Evolutionary conservation across 2,888 invertebrate species (phyloP), one percentile per base, ranked within the genome.

Genomic region (Chrysodeixis includens): DNA sequence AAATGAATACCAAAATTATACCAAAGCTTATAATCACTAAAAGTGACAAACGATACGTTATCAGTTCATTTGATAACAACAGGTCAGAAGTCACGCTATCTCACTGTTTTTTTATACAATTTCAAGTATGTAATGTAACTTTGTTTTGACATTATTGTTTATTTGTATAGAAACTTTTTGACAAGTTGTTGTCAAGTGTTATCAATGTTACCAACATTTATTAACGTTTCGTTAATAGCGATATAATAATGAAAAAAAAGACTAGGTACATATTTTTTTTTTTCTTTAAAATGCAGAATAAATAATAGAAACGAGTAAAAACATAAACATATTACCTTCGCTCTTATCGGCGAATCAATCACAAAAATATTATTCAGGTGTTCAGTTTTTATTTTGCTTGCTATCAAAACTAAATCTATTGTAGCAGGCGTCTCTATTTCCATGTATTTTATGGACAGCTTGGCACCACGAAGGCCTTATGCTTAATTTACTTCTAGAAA

Each of bases 1-100:
- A 30, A 53, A 9, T 30, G 7, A 54, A 16, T 14, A 53, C 46
- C 52, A 9, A 20, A 20, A 51, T 55, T 30, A 60, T 53, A 58
- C 56, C 14, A 20, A 18, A 49, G 46, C 46, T 44, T 18, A 46
- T 46, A 2, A 46, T 46, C 8, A 46, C 46, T 18, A 49, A 3
- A 20, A 49, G 18, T 9, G 46, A 16, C 9, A 46, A n/a, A 18
- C 46, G 8, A 46, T 46, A 18, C 18, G 12, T 49, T 49, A 49
- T 49, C 46, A 16, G 18, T 20, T 49, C 18, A 10, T 8, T 18
- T 49, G 46, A 49, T 49, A 49, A 20, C 20, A 46, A 1, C 20
- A 10, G 20, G 46, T 49, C 46, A 49, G 20, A 49, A 4, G 18
- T 49, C 20, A 49, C 18, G 20, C 8, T 20, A 20, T 49, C 46